These are phyloP conservation scores for Anoncus sp. DNA, from an alignment of 2,888 invertebrate species.

Conservation along the genomic window DNA sequence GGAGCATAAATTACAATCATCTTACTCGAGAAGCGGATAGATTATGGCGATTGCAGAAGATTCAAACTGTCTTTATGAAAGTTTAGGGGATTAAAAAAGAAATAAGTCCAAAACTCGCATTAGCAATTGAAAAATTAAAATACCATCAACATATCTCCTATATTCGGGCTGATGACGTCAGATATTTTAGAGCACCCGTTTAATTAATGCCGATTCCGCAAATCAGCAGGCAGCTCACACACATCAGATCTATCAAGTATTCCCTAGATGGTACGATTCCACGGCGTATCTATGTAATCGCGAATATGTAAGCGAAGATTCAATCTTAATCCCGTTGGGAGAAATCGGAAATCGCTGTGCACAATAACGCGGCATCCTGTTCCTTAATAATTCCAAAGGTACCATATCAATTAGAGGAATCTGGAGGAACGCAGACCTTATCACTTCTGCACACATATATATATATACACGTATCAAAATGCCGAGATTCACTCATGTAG, in stretches of 20 bases:
- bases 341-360: not conserved
- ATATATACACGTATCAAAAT: no score
- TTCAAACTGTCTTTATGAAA: not conserved
- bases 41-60: not conserved
- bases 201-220: conserved; percentile 23
- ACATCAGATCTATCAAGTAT: not conserved
- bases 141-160: not conserved
- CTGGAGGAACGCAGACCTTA: conserved; percentile 33
- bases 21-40: not conserved
- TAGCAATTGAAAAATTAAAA: not conserved
- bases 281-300: not conserved
- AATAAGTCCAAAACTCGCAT: not conserved
- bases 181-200: not conserved
- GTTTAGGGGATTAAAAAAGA: not conserved
- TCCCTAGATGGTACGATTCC: not conserved
- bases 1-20: no score
- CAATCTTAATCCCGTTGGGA: conserved; percentile 5
- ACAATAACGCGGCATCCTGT: not conserved
- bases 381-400: conserved; percentile 10
- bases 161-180: not conserved
- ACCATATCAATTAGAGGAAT: conserved; percentile 33
- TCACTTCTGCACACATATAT: conserved; percentile 18
- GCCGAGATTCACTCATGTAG: not conserved
- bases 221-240: not conserved
- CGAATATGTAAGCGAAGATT: conserved; percentile 5